Percentiles rank a stretch among this genome's conserved stretches.
These are phyloP conservation scores for Margaritifera margaritifera DNA, from an alignment of 2,888 invertebrate genomes.

Conservation along the genomic window DNA sequence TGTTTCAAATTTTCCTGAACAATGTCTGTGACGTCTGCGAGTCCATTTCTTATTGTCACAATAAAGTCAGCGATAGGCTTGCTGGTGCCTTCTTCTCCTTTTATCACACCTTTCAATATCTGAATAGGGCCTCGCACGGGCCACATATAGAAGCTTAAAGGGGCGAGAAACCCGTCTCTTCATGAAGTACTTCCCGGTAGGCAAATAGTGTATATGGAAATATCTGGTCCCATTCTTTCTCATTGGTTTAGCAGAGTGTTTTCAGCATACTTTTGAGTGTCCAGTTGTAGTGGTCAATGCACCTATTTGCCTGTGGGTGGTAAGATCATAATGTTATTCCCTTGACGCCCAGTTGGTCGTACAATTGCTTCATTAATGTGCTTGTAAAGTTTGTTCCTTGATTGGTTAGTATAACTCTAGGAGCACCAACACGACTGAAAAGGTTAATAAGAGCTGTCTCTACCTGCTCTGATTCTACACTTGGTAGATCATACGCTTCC, in stretches of 20 bases:
- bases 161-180: too few species aligned
- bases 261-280: constrained; percentile 37
- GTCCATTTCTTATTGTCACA: too few species aligned
- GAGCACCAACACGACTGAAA: constrained; percentile 5
- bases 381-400: constrained; percentile 9
- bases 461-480: constrained; percentile 6
- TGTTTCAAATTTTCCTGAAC: too few species aligned
- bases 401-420: constrained; percentile 2
- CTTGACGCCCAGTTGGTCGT: neutral
- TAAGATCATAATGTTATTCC: constrained; percentile 1
- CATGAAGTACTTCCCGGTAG: too few species aligned
- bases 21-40: too few species aligned
- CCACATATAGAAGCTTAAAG: too few species aligned
- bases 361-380: constrained; percentile 6
- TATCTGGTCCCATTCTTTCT: constrained; percentile 31
- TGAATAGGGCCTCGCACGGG: too few species aligned
- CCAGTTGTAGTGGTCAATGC: constrained; percentile 38
- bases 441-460: constrained; percentile 1
- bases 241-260: constrained; percentile 23
- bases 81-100: too few species aligned
- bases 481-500: neutral
- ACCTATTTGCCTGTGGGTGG: constrained; percentile 20
- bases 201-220: too few species aligned
- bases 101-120: too few species aligned
- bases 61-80: too few species aligned